Percentiles rank a stretch among this genome's conserved stretches.
phyloP scores from a whole-genome alignment of 2,113 vertebrate genomes.

The Machaerirhynchus nigripectus region DNA sequence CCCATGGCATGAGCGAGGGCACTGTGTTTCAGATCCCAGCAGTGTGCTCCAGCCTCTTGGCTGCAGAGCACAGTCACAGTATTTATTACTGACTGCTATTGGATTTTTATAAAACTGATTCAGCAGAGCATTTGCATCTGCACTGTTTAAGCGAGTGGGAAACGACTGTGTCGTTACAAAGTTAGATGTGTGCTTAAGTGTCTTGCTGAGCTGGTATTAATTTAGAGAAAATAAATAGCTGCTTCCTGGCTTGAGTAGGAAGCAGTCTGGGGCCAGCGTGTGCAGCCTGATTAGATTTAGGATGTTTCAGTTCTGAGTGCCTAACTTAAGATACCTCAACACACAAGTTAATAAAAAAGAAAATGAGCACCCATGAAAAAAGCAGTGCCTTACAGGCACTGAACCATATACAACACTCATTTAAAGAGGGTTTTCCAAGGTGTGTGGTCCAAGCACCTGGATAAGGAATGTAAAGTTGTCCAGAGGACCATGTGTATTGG shows the following conservation, averaged over 20 bases:
- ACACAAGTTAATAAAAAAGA: neutral
- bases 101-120: slow-evolving; percentile 15
- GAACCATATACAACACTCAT: neutral
- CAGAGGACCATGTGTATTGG: neutral
- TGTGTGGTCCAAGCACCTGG: neutral
- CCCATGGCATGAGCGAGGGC: neutral
- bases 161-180: neutral
- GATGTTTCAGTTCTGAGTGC: neutral
- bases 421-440: neutral
- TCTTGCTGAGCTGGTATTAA: slow-evolving; percentile 38
- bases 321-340: neutral
- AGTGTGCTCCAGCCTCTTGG: neutral
- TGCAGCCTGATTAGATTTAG: neutral
- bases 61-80: neutral
- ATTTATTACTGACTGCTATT: neutral
- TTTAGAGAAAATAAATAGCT: slow-evolving; percentile 15
- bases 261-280: neutral
- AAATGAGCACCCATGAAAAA: neutral
- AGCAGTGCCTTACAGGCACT: neutral
- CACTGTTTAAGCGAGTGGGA: neutral
- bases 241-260: neutral
- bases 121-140: slow-evolving; percentile 12
- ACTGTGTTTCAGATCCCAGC: neutral
- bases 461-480: neutral
- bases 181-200: neutral